Base-by-base conservation (phyloP, 2,888 invertebrate genomes). In the Tipula unca region DNA sequence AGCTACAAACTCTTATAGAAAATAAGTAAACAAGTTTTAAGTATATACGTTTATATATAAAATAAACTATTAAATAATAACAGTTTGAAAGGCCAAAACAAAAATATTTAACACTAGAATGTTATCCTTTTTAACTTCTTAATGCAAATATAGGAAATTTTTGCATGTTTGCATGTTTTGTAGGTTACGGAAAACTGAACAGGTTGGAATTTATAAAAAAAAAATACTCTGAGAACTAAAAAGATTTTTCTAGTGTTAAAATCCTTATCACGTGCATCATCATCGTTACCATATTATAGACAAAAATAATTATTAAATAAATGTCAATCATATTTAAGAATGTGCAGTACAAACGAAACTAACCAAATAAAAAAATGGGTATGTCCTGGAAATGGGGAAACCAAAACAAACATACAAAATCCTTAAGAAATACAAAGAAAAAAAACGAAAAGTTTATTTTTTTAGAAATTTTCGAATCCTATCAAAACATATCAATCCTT, bases 1-100 rank as follows among this genome's bases (percentile, higher is more conserved):
- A 97, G 91, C 93, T 98, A 87, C 98, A 98, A 91, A 95, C 96
- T 88, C 92, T 98, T 86, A 97, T 98, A 87, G 97, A 97, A 91
- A 97, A 97, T 91, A 97, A 97, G 92, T 96, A 93, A 92, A 69
- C 69, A 69, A 25, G 25, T 20, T 69, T 69, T 25, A 69, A 69
- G 69, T 25, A 48, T 48, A 48, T n/a, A 48, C 13, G 8, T 39
- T 10, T 13, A 1, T 39, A n/a, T 10, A 39, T 6, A 39, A 39
- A 39, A 1, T 10, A 25, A 54, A 17, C 4, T 17, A 48, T 17
- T 48, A 54, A 54, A 54, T 17, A 54, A 17, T 25, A 69, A 69
- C 10, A 69, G 25, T 69, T 25, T 25, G 69, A 20, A 69, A 69
- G 69, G 69, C 69, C 69, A 69, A 69, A 69, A 69, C 3, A 69